Conservation (phyloP, 2,888 invertebrate genomes). For the Meloe dianella region DNA sequence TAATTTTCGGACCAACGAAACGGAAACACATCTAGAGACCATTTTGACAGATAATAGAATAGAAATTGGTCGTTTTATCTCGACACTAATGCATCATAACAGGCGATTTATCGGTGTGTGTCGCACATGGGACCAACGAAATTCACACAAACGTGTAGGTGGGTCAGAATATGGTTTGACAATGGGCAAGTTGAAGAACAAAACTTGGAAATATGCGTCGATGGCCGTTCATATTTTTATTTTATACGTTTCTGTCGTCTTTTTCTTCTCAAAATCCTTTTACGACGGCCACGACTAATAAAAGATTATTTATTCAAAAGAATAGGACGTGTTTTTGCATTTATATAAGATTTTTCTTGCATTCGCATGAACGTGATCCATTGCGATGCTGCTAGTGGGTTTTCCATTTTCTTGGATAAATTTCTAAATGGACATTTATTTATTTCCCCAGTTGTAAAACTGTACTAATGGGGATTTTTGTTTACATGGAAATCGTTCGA, state of each 20-base stretch:
- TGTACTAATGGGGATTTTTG: constrained; percentile 9
- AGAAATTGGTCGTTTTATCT: constrained; percentile 55
- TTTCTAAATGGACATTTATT: constrained; percentile 21
- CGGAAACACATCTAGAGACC: constrained; percentile 44
- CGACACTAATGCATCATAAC: constrained; percentile 47
- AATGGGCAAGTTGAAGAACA: too few species aligned
- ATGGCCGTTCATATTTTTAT: not conserved
- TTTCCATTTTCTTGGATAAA: constrained; percentile 5
- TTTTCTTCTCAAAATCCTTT: not conserved
- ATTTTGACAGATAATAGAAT: constrained; percentile 57
- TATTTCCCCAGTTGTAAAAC: constrained; percentile 9
- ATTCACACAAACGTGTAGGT: not conserved
- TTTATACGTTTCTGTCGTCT: constrained; percentile 19
- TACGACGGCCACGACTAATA: constrained; percentile 18
- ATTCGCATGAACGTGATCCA: constrained; percentile 24
- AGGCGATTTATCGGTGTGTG: constrained; percentile 33
- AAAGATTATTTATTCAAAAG: constrained; percentile 45
- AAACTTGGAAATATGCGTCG: not conserved
- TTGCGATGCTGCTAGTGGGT: constrained; percentile 9
- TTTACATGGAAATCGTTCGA: not conserved
- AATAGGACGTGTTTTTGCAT: constrained; percentile 44
- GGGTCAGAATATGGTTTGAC: not conserved
- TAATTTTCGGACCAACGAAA: constrained; percentile 49
- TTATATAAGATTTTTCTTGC: constrained; percentile 44
- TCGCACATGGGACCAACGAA: constrained; percentile 24